Percentiles rank a stretch among this genome's conserved stretches.
Conservation (phyloP, 35 echinoderm and acorn worm species). For the Patiria miniata region DNA sequence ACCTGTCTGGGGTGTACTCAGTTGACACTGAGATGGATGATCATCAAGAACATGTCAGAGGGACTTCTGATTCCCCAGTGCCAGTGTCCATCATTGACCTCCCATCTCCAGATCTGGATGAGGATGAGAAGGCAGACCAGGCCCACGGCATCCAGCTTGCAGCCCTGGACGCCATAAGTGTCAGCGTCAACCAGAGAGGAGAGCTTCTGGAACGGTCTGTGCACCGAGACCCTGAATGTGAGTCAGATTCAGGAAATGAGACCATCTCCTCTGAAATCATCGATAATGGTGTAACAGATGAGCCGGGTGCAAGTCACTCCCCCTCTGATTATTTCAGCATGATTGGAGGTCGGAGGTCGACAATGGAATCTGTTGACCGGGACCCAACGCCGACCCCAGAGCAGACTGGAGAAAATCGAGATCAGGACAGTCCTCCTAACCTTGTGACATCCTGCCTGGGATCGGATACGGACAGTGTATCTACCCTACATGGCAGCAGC, state of each 20-base stretch:
- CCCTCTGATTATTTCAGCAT: conserved; percentile 56
- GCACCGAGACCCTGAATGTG: conserved; percentile 64
- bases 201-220: conserved; percentile 17
- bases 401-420: not conserved
- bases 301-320: conserved; percentile 45
- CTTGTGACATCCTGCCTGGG: not conserved
- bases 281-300: conserved; percentile 59
- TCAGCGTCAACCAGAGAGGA: conserved; percentile 43
- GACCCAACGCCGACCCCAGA: not conserved
- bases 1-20: not conserved
- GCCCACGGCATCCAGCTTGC: conserved; percentile 93
- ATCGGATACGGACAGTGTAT: conserved; percentile 71
- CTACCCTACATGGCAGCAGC: conserved; percentile 57
- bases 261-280: conserved; percentile 96
- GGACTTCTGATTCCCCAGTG: conserved; percentile 26
- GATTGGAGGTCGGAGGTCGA: not conserved
- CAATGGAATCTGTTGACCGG: not conserved
- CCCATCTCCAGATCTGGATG: conserved; percentile 65
- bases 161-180: conserved; percentile 83
- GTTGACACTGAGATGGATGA: conserved; percentile 37
- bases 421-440: not conserved
- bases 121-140: conserved; percentile 66
- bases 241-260: conserved; percentile 97
- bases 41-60: not conserved
- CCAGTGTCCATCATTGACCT: conserved; percentile 94